Percentiles rank a stretch among this genome's conserved stretches.
Conservation (phyloP, 2,113 vertebrate genomes). For the Tenrec ecaudatus region DNA sequence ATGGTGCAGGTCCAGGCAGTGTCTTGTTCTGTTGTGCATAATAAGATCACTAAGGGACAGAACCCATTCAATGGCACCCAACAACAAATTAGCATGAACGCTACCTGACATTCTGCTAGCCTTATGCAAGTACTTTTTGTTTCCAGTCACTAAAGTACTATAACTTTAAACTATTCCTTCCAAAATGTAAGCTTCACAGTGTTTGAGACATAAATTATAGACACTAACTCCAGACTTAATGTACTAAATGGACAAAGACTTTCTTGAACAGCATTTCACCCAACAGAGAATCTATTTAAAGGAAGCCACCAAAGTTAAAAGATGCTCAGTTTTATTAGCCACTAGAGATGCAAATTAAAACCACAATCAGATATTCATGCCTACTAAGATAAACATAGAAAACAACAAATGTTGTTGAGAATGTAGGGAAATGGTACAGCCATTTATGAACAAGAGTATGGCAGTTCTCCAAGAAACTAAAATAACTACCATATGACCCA, state of each 20-base stretch:
- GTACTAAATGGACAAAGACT: neutral
- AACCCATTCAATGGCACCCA: no score
- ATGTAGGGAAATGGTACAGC: neutral
- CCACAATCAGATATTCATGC: neutral
- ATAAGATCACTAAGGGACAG: no score
- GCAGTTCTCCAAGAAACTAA: neutral
- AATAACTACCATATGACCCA: neutral
- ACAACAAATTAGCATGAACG: neutral
- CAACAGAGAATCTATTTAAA: neutral
- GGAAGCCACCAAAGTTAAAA: neutral
- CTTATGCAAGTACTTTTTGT: neutral
- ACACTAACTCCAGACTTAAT: neutral
- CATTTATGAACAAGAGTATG: neutral
- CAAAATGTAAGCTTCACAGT: constrained; percentile 1
- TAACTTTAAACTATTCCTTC: constrained; percentile 14
- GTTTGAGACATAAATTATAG: constrained; percentile 13
- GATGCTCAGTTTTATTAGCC: neutral
- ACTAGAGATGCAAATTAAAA: neutral
- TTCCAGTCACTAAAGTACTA: neutral
- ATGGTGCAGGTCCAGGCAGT: no score
- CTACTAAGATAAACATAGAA: neutral
- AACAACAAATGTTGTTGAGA: neutral
- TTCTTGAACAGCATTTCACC: neutral
- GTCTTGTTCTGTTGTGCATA: no score
- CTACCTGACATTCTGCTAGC: neutral